Evolutionary conservation across 92 coral and sea anemone species (phyloP), one percentile per base, ranked within the genome.

Genomic region (Porites divaricata): DNA sequence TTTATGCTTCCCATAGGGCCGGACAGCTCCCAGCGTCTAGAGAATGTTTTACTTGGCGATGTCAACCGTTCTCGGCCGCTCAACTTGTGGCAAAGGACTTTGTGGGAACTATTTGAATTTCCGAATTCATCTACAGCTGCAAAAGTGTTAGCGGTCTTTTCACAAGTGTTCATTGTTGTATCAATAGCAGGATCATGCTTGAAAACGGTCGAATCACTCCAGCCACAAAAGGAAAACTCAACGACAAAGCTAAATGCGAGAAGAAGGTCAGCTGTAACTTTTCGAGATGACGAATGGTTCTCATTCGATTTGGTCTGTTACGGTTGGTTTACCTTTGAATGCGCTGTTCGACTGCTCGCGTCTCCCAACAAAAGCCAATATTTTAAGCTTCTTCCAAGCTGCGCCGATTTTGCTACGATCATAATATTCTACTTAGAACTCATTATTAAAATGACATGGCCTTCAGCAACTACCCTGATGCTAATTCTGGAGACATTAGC

Each of bases 321-420:
- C 70, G 91, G 95, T 21, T 94, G 98, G 98, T 94, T 94, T 54
- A 94, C 93, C 0, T 21, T 94, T 51, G 98, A 94, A 22, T 94
- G 95, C 35, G 95, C 83, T n/a, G 81, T 92, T 9, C 88, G 98
- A 14, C 74, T 90, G 9, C 75, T 94, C 10, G 89, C 93, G 0
- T 89, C 92, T 22, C 98, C 98, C 12, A 94, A 88, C 66, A 94
- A 94, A 88, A 56, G 86, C n/a, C 91, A 86, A 26, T 94, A 90
- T 58, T 92, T 94, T 72, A 78, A 80, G 66, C 83, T 89, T 9
- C 86, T 90, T 68, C 90, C 93, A 6, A 93, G 89, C 49, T 87
- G 93, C 41, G 90, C 90, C 4, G 98, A 94, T 83, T 85, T 94
- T 14, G 81, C 81, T 48, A 94, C 98, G 62, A 91, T 94, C 2